A percentile compares a stretch with the other conserved stretches of the same genome.
These are phyloP conservation scores for Chrysemys picta DNA, from an alignment of 2,113 vertebrate genomes.

Conservation along the genomic window DNA sequence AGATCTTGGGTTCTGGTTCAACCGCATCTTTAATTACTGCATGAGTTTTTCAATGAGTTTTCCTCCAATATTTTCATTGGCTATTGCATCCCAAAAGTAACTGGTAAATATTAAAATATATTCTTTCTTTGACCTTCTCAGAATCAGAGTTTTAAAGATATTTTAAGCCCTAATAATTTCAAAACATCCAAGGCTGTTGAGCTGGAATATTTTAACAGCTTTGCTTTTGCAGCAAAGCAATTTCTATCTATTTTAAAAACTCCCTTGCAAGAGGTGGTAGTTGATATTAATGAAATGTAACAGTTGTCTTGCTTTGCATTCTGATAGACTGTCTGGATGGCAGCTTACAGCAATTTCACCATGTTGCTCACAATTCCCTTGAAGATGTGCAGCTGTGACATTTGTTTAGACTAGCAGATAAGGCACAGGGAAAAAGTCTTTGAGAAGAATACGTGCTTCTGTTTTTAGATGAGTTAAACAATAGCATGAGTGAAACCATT, in stretches of 20 bases:
- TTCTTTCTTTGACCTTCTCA: neutral
- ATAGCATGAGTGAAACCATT: conserved; percentile 20
- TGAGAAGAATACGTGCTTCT: conserved; percentile 22
- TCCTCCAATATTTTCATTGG: neutral
- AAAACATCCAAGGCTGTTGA: neutral
- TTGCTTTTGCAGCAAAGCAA: neutral
- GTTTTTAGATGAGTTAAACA: conserved; percentile 20
- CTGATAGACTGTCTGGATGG: conserved; percentile 18
- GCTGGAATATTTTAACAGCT: conserved; percentile 20
- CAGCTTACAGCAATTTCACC: conserved; percentile 30
- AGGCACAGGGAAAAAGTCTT: conserved; percentile 26
- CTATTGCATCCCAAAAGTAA: neutral
- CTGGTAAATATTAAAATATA: neutral
- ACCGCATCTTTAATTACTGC: neutral
- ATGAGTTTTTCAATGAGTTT: neutral
- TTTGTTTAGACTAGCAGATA: conserved; percentile 38
- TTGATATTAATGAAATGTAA: conserved; percentile 41
- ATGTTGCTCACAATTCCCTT: neutral
- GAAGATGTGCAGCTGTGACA: conserved; percentile 30
- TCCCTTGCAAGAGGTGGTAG: neutral
- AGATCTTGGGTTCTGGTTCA: neutral
- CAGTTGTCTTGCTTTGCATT: conserved; percentile 1
- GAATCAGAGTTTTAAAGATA: neutral
- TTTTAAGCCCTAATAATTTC: neutral
- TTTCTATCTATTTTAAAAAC: conserved; percentile 17